phyloP scores from a whole-genome alignment of 1,140 invertebrate genomes.

The Drosophila mojavensis region DNA sequence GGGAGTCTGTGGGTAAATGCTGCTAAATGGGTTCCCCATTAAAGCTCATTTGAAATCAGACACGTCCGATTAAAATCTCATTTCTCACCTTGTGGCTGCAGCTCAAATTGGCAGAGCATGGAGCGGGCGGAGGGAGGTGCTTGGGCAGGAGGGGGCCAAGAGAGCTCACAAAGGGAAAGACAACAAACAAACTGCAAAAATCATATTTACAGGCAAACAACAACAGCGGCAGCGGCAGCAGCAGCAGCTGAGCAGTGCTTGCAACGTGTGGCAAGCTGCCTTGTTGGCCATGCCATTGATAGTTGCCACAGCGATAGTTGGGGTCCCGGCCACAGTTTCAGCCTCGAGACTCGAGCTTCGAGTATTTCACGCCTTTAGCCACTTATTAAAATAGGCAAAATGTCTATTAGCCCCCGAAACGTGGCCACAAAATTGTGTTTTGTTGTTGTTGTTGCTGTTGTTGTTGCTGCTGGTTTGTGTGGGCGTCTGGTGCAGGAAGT shows the following conservation, averaged over 20 bases:
- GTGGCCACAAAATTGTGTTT: slow-evolving; percentile 25
- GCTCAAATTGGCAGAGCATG: slow-evolving; percentile 68
- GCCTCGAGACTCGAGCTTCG: slow-evolving; percentile 2
- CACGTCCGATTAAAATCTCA: slow-evolving; percentile 84
- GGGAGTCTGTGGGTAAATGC: slow-evolving; percentile 58
- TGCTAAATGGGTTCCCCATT: slow-evolving; percentile 83
- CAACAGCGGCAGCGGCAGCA: not conserved
- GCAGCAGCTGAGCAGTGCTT: not conserved
- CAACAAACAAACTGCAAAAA: slow-evolving; percentile 74
- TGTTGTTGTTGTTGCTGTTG: not conserved
- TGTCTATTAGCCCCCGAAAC: slow-evolving; percentile 67
- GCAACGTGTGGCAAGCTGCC: slow-evolving; percentile 29
- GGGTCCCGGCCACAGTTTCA: slow-evolving; percentile 11
- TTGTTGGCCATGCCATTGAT: slow-evolving; percentile 56
- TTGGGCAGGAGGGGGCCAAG: not conserved
- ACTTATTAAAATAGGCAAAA: slow-evolving; percentile 83
- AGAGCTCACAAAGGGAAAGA: slow-evolving; percentile 46
- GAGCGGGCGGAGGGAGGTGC: not conserved
- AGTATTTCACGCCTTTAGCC: slow-evolving; percentile 81
- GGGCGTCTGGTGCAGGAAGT: slow-evolving; percentile 24
- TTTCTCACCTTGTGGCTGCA: slow-evolving; percentile 83
- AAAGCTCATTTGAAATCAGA: slow-evolving; percentile 84
- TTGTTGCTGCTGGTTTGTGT: slow-evolving; percentile 12
- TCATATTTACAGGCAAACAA: slow-evolving; percentile 62
- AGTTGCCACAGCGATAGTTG: slow-evolving; percentile 57